Percentiles rank a stretch among this genome's conserved stretches.
Conservation (phyloP, 2,113 vertebrate genomes). For the Pteropus alecto region DNA sequence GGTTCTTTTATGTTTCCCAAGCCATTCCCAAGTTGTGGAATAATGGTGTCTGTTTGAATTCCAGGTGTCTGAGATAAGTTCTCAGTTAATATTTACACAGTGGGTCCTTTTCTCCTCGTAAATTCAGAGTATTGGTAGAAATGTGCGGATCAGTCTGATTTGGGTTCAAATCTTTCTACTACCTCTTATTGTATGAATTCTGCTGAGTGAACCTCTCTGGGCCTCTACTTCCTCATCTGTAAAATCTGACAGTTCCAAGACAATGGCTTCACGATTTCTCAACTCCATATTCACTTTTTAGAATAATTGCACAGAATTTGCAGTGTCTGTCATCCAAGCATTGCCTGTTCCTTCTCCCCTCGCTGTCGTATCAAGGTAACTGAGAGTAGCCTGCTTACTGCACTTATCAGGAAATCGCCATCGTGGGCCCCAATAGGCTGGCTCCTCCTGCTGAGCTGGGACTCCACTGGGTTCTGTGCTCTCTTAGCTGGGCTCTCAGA, state of each 20-base stretch:
- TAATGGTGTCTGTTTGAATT: conserved; percentile 16
- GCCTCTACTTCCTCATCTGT: not conserved
- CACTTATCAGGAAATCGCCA: not conserved
- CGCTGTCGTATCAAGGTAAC: not conserved
- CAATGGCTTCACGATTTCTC: not conserved
- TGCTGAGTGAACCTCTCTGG: not conserved
- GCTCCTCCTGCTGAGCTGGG: not conserved
- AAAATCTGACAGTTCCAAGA: not conserved
- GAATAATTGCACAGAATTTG: not conserved
- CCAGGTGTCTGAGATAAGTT: not conserved
- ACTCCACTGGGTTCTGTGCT: not conserved
- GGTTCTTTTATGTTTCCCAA: not conserved
- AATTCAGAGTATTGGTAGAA: not conserved
- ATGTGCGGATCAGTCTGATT: not conserved
- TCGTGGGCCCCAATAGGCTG: not conserved
- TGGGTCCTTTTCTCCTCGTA: not conserved
- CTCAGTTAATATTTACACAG: not conserved
- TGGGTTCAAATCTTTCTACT: not conserved
- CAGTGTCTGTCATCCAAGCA: not conserved
- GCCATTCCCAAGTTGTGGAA: conserved; percentile 6
- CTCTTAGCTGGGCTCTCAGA: not conserved
- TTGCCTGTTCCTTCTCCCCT: not conserved
- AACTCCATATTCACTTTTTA: not conserved
- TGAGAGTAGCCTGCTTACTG: not conserved
- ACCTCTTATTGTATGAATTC: not conserved